phyloP scores from a whole-genome alignment of 2,797 vertebrate species.

The Sebastes glaucus region DNA sequence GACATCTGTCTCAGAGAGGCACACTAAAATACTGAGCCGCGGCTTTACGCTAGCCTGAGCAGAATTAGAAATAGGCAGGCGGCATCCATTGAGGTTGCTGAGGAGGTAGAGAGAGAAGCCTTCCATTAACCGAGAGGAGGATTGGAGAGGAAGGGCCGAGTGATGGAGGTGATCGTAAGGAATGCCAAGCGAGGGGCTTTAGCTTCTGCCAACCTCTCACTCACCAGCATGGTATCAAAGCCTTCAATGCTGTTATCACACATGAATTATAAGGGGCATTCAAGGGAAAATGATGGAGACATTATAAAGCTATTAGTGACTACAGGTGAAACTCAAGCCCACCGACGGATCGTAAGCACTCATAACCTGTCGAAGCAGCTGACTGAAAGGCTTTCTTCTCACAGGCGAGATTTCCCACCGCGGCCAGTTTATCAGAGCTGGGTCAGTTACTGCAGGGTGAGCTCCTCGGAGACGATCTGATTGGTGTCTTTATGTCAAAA shows the following conservation, averaged over 20 bases:
- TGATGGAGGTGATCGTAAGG: conserved; percentile 45
- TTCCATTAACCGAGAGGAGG: conserved; percentile 55
- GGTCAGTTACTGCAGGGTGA: not conserved
- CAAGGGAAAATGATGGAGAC: conserved; percentile 17
- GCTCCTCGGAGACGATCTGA: not conserved
- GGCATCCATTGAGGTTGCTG: conserved; percentile 13
- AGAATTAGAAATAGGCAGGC: conserved; percentile 65
- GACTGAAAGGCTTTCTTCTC: not conserved
- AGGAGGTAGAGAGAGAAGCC: conserved; percentile 33
- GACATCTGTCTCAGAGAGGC: conserved; percentile 54
- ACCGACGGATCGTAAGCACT: not conserved
- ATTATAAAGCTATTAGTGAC: conserved; percentile 45
- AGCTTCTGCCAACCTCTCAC: conserved; percentile 42
- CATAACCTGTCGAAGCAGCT: not conserved
- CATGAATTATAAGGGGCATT: conserved; percentile 24
- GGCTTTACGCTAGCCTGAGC: conserved; percentile 52
- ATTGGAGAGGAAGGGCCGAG: conserved; percentile 35
- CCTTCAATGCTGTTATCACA: conserved; percentile 1
- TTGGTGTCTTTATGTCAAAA: not conserved
- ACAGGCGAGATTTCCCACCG: not conserved
- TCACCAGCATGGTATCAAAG: conserved; percentile 20
- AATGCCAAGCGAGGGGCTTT: conserved; percentile 48
- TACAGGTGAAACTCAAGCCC: conserved; percentile 19
- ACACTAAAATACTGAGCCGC: conserved; percentile 42
- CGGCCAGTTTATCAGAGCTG: not conserved